Percentiles rank a stretch among this genome's conserved stretches.
These are phyloP conservation scores for Eupelmus urozonus DNA, from an alignment of 2,888 invertebrate species.

Conservation along the genomic window DNA sequence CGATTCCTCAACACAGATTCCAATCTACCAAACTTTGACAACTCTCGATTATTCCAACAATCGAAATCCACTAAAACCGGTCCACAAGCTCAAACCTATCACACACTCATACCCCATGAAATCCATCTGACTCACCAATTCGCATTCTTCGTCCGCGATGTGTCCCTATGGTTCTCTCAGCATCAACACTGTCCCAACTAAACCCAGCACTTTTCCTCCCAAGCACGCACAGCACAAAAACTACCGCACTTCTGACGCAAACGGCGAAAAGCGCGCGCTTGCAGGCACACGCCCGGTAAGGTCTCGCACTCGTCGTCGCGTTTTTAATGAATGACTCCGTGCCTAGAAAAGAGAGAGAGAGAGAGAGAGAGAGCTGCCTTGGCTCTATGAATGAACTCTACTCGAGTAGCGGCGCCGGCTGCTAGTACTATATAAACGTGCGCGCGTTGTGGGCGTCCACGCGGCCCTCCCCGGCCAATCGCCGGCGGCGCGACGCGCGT, in stretches of 20 bases:
- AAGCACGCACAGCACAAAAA: background rate
- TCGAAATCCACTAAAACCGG: too few relatives aligned
- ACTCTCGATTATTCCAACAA: too few relatives aligned
- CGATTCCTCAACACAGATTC: too few relatives aligned
- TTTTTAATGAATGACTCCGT: conserved; percentile 29
- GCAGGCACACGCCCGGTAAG: conserved; percentile 24
- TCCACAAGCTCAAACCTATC: too few relatives aligned
- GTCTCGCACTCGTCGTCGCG: conserved; percentile 10
- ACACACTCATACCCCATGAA: too few relatives aligned
- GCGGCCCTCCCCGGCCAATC: conserved; percentile 69
- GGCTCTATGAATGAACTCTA: conserved; percentile 73
- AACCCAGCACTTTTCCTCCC: background rate
- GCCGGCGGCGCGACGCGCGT: conserved; percentile 28
- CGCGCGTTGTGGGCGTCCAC: conserved; percentile 73
- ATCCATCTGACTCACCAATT: conserved; percentile 68
- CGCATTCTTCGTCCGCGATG: conserved; percentile 68
- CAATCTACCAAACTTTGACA: too few relatives aligned
- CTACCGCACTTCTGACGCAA: background rate
- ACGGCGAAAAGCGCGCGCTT: background rate
- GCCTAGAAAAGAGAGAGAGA: conserved; percentile 16
- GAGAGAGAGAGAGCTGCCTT: conserved; percentile 23
- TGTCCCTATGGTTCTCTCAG: background rate
- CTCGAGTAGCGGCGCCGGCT: conserved; percentile 4
- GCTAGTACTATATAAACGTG: conserved; percentile 71
- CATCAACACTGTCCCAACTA: background rate